Evolutionary conservation across 2,888 invertebrate genomes (phyloP), one percentile per base, ranked within the genome.

Genomic region (Heliconius erato): DNA sequence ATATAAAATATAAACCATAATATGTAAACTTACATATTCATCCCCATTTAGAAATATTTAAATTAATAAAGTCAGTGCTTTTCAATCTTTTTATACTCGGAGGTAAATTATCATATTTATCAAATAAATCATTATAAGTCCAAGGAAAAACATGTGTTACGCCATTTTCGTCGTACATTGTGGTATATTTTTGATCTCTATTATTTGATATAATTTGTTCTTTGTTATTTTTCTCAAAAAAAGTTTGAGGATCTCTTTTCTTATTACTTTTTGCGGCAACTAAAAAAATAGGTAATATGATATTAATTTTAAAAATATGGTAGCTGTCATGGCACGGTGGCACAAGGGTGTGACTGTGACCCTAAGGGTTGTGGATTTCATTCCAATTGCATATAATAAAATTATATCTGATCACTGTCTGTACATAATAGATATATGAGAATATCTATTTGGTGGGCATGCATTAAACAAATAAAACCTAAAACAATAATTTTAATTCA

Each of bases 81-180:
- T 93, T 96, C 44, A 97, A 91, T 85, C 96, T 96, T 86, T 94
- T 96, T 19, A 97, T 86, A 74, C 97, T 97, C 0, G 97, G 97
- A 26, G 97, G 97, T 83, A 97, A 89, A 79, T 87, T 95, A 6
- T 89, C 88, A 85, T 94, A 94, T 79, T 90, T 91, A 74, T 96
- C 96, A 74, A 97, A 91, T 68, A 89, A 85, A 7, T 91, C 87
- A 65, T 97, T 96, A 86, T 96, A 96, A 12, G 89, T 94, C 97
- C 97, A 97, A 3, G 96, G 95, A 2, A 96, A 92, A 5, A 93
- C 88, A 83, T 96, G 93, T 0, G 93, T 92, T 6, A 95, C 87
- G 2, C 94, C 93, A 77, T 92, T 91, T 40, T 88, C 88, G 84
- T 95, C 95, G 65, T 91, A 91, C 3, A 94, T 74, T 0, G 92